Evolutionary conservation across 1,140 invertebrate species (phyloP), one percentile per base, ranked within the genome.

Genomic region (Physella acuta): DNA sequence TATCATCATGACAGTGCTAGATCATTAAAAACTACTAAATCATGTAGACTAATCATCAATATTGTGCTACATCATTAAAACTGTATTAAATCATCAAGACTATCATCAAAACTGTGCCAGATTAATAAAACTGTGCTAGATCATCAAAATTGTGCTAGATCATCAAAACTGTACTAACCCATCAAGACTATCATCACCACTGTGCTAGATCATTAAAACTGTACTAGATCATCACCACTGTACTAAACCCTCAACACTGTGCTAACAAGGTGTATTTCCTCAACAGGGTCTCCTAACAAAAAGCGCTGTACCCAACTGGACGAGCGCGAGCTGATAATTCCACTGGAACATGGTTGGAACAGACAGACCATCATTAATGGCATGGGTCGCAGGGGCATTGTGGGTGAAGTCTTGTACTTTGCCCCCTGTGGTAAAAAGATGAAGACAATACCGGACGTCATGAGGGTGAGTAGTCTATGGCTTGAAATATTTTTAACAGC

Each of bases 341-440:
- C 93, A 0, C 79, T 95, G 20, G 90, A 91, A 65, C 87, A 90
- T 84, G 94, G 94, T 26, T 98, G 94, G 94, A 91, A 91, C 77
- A 86, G 95, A 49, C 91, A 95, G 79, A 97, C 94, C 0, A 88
- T 93, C 55, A 95, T 96, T 70, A 90, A 90, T 74, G 91, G 92
- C 39, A 87, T 95, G 8, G 91, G 92, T 1, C 71, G 75, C 26
- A 71, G 79, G 37, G 84, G 84, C 11, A 82, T 85, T 51, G 79
- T 92, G 88, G 79, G 93, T 90, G 79, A 86, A 79, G 94, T 97
- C n/a, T 89, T 90, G 33, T 97, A 97, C 82, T 90, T 90, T 75
- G 92, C 93, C 33, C 94, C 94, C 31, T 93, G 92, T 79, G 92
- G 92, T 24, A 90, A 90, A 81, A 90, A 89, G 68, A 89, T 93